Evolutionary conservation across 2,888 invertebrate genomes (phyloP).

Genomic region (Petrophora chlorosata): DNA sequence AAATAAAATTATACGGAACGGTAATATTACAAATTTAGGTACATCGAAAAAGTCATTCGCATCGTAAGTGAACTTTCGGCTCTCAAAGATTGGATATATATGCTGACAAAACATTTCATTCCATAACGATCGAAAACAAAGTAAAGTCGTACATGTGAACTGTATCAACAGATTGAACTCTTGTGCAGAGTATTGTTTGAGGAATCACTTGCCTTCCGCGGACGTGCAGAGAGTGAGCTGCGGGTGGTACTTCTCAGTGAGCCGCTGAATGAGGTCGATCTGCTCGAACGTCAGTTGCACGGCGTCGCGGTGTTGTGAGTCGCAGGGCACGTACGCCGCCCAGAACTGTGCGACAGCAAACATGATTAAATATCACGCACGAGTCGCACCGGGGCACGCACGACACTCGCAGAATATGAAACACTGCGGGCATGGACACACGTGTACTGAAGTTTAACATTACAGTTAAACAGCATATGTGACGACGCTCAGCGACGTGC

Average conservation of each 20-base stretch:
- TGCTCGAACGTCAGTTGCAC: conserved; percentile 93
- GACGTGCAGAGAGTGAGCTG: conserved; percentile 91
- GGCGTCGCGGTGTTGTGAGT: conserved; percentile 92
- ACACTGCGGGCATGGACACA: conserved; percentile 38
- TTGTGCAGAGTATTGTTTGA: background rate
- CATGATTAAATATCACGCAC: conserved; percentile 70
- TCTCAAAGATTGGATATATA: too few relatives aligned
- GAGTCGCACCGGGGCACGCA: conserved; percentile 46
- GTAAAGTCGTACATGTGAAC: too few relatives aligned
- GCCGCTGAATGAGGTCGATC: conserved; percentile 92
- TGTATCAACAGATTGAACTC: too few relatives aligned
- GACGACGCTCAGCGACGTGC: conserved; percentile 9
- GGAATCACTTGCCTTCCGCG: conserved; percentile 85
- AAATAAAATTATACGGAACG: too few relatives aligned
- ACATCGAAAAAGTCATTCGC: too few relatives aligned
- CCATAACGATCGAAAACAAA: too few relatives aligned
- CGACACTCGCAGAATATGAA: conserved; percentile 51
- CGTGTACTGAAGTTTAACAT: conserved; percentile 26
- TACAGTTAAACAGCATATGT: conserved; percentile 17
- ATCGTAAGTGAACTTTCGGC: too few relatives aligned
- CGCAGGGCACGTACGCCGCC: conserved; percentile 94
- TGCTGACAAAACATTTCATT: too few relatives aligned
- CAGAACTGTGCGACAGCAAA: conserved; percentile 86
- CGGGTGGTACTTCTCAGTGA: conserved; percentile 91
- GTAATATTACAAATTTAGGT: too few relatives aligned